These are phyloP conservation scores for Falco concolor DNA, from an alignment of 2,797 vertebrate species.

Conservation along the genomic window DNA sequence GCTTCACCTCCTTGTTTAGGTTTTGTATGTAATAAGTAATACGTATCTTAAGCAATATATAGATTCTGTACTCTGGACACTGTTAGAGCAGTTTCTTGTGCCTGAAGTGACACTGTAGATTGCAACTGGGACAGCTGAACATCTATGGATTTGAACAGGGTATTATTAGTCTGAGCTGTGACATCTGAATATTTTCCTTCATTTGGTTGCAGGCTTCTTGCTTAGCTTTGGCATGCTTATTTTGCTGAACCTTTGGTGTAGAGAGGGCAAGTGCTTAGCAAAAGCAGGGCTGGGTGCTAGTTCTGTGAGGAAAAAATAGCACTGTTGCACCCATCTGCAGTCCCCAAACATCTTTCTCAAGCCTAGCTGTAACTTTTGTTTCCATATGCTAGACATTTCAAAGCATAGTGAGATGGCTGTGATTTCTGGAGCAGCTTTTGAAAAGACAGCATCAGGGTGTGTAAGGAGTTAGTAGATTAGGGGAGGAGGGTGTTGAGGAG, in stretches of 20 bases:
- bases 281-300: neutral
- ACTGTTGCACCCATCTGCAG: neutral
- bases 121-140: constrained; percentile 1
- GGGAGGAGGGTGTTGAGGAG: neutral
- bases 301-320: neutral
- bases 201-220: neutral
- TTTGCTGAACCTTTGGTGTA: neutral
- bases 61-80: neutral
- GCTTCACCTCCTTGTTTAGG: neutral
- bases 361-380: neutral
- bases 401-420: neutral
- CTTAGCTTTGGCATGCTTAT: neutral
- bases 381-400: neutral
- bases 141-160: neutral
- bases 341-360: neutral
- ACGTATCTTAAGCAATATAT: neutral
- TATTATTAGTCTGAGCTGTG: constrained; percentile 9
- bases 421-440: neutral
- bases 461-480: neutral
- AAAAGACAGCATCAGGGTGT: neutral
- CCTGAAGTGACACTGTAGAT: neutral
- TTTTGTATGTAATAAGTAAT: neutral
- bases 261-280: neutral
- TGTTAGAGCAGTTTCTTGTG: neutral
- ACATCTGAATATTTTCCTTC: neutral